Conservation (phyloP, 2,113 vertebrate species). For the Anarrhichthys ocellatus region DNA sequence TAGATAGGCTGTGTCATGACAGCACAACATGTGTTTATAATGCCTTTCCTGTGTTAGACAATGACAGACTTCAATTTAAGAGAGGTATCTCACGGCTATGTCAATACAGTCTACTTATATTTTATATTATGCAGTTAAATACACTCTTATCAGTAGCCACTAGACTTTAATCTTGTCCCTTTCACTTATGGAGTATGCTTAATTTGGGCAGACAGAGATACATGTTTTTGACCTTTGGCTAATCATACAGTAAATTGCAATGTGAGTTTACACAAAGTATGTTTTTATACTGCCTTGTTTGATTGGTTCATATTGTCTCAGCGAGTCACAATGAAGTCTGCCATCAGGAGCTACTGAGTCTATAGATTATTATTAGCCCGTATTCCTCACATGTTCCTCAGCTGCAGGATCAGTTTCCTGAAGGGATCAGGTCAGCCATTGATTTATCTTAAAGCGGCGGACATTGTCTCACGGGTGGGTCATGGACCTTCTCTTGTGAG, state of each 20-base stretch:
- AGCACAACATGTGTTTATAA: neutral
- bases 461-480: constrained; percentile 33
- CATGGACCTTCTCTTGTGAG: constrained; percentile 35
- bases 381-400: constrained; percentile 43
- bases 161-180: neutral
- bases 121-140: neutral
- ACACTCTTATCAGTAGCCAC: neutral
- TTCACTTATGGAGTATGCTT: neutral
- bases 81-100: neutral
- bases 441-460: constrained; percentile 59
- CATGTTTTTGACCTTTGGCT: neutral
- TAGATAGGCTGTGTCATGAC: neutral
- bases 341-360: constrained; percentile 22
- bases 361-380: constrained; percentile 66
- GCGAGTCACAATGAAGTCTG: constrained; percentile 8
- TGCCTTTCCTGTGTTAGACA: neutral
- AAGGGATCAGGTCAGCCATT: constrained; percentile 52
- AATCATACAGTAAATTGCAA: neutral
- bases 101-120: neutral
- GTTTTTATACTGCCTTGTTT: neutral
- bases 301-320: constrained; percentile 16
- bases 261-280: neutral
- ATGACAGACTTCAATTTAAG: neutral
- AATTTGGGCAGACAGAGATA: neutral
- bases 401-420: constrained; percentile 60